phyloP scores from a whole-genome alignment of 2,797 vertebrate genomes.

The Apogon talboti region DNA sequence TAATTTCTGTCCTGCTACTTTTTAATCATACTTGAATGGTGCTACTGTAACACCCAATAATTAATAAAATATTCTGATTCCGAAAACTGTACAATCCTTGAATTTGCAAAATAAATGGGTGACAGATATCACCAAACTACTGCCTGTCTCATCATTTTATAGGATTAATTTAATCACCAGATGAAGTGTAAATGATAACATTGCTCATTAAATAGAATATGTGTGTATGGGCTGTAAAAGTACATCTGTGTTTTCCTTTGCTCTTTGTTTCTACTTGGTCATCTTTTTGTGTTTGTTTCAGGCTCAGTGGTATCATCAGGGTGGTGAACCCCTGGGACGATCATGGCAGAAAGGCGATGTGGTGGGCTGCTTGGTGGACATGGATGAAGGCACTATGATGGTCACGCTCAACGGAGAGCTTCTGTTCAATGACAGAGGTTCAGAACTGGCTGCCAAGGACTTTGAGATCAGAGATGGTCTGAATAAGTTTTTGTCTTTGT shows the following conservation, averaged over 20 bases:
- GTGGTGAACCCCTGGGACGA: slow-evolving; percentile 89
- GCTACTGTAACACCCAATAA: no score
- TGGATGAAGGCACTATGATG: slow-evolving; percentile 92
- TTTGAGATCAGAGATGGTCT: slow-evolving; percentile 89
- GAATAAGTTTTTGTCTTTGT: slow-evolving; percentile 50
- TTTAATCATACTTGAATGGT: no score
- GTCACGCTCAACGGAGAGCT: slow-evolving; percentile 95
- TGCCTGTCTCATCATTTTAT: no score
- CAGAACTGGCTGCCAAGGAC: slow-evolving; percentile 92
- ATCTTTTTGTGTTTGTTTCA: slow-evolving; percentile 59
- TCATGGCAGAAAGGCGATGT: slow-evolving; percentile 91
- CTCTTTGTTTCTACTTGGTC: slow-evolving; percentile 8
- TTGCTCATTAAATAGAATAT: no score
- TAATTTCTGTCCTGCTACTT: no score
- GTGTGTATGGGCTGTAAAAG: no score
- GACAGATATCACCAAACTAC: no score
- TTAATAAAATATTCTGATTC: no score
- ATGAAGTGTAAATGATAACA: no score
- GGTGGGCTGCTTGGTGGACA: slow-evolving; percentile 92
- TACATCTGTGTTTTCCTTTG: background rate
- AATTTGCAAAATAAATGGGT: no score
- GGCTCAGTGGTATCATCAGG: slow-evolving; percentile 93
- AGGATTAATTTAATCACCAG: no score
- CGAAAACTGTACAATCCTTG: no score
- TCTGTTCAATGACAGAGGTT: slow-evolving; percentile 91